A percentile compares a stretch with the other conserved stretches of the same genome.
Conservation (phyloP, 1,140 invertebrate species). For the Drosophila sucinea region DNA sequence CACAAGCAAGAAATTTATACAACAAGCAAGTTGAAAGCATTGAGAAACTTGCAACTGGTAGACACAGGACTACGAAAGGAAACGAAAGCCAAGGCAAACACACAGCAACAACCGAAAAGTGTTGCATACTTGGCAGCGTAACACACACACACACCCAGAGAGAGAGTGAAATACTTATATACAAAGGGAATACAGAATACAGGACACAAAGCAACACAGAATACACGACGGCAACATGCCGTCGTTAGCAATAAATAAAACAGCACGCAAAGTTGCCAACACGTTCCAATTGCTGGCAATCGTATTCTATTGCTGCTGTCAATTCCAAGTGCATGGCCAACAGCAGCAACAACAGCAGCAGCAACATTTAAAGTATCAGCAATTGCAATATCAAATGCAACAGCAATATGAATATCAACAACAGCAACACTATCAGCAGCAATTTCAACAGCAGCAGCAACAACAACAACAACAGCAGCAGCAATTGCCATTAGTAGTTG, state of each 20-base stretch:
- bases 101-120: constrained; percentile 44
- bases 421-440: constrained; percentile 69
- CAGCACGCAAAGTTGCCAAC: constrained; percentile 61
- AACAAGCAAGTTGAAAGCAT: constrained; percentile 20
- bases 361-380: constrained; percentile 67
- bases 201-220: constrained; percentile 1
- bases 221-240: constrained; percentile 56
- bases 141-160: constrained; percentile 33
- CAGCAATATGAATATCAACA: constrained; percentile 78
- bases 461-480: constrained; percentile 44
- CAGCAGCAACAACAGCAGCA: constrained; percentile 42
- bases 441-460: constrained; percentile 64
- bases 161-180: constrained; percentile 8
- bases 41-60: constrained; percentile 41
- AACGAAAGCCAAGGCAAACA: constrained; percentile 18
- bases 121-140: constrained; percentile 54
- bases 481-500: constrained; percentile 33
- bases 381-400: constrained; percentile 76
- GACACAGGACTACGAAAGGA: constrained; percentile 11
- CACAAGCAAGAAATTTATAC: constrained; percentile 28
- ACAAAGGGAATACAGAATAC: constrained; percentile 16
- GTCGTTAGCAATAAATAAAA: constrained; percentile 62
- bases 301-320: constrained; percentile 61
- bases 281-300: constrained; percentile 67
- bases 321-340: constrained; percentile 58